These are phyloP conservation scores for Sarcophilus harrisii DNA, from an alignment of 2,797 vertebrate species.

Conservation along the genomic window DNA sequence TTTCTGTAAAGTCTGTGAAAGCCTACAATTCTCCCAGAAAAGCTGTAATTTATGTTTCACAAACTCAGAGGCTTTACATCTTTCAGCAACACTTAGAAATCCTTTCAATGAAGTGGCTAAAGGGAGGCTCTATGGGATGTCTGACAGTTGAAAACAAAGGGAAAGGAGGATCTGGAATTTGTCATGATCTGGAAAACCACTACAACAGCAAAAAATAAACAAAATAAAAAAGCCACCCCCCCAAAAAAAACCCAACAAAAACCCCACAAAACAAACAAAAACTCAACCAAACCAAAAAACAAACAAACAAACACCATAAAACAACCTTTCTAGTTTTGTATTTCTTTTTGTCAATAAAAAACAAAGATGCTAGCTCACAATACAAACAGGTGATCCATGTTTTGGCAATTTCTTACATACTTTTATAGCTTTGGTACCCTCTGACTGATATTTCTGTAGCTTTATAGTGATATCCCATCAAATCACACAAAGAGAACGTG, in stretches of 20 bases:
- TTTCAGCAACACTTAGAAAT: constrained; percentile 59
- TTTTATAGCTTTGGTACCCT: constrained; percentile 43
- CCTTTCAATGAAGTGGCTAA: constrained; percentile 62
- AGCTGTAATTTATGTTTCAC: constrained; percentile 60
- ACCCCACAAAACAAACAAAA: background rate
- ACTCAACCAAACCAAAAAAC: too few relatives aligned
- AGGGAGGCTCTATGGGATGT: constrained; percentile 44
- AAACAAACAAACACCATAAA: background rate
- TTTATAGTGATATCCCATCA: background rate
- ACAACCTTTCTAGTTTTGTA: constrained; percentile 27
- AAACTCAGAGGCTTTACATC: constrained; percentile 57
- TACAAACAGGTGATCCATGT: background rate
- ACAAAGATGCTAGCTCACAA: background rate
- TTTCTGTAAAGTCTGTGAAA: constrained; percentile 40
- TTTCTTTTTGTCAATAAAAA: constrained; percentile 52
- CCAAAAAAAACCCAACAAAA: background rate
- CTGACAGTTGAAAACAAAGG: constrained; percentile 51
- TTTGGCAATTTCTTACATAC: constrained; percentile 27
- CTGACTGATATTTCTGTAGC: constrained; percentile 7
- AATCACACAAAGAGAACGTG: background rate
- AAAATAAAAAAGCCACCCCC: background rate
- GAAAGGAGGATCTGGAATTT: constrained; percentile 49
- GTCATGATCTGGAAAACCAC: constrained; percentile 30
- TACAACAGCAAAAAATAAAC: background rate
- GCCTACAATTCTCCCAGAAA: constrained; percentile 50